These are phyloP conservation scores for Keiferia lycopersicella DNA, from an alignment of 2,888 invertebrate species.

Conservation along the genomic window DNA sequence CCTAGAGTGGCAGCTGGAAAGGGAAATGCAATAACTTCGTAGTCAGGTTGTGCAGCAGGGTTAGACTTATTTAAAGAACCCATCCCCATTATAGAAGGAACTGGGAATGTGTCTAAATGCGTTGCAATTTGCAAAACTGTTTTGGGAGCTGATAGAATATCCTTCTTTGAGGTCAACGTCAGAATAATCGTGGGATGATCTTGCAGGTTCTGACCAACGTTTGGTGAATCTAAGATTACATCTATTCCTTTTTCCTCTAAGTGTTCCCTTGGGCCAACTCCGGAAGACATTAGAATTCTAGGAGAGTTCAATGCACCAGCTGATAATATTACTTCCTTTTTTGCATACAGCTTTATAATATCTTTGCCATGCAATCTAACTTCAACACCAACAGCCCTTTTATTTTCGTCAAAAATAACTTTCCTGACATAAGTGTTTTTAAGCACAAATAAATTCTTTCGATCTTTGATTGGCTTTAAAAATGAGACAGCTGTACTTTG, in stretches of 20 bases:
- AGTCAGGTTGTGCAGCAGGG: conserved; percentile 55
- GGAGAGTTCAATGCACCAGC: conserved; percentile 58
- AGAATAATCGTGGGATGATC: conserved; percentile 53
- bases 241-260: conserved; percentile 46
- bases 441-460: conserved; percentile 51
- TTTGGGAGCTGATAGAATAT: conserved; percentile 34
- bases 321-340: conserved; percentile 55
- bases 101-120: conserved; percentile 43
- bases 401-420: conserved; percentile 43
- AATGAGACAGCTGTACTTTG: conserved; percentile 52
- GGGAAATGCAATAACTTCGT: conserved; percentile 47
- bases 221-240: conserved; percentile 45
- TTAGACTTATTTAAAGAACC: conserved; percentile 50
- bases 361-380: conserved; percentile 39
- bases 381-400: conserved; percentile 48
- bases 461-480: conserved; percentile 46
- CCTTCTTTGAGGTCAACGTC: conserved; percentile 39
- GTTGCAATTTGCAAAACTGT: conserved; percentile 43
- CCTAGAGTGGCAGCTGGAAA: conserved; percentile 41
- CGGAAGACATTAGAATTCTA: conserved; percentile 58
- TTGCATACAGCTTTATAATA: conserved; percentile 38
- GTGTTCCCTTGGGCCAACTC: conserved; percentile 54
- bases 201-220: conserved; percentile 56
- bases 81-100: conserved; percentile 50
- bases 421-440: conserved; percentile 50